Evolutionary conservation across 2,888 invertebrate genomes (phyloP).

Genomic region (Idaea straminata): DNA sequence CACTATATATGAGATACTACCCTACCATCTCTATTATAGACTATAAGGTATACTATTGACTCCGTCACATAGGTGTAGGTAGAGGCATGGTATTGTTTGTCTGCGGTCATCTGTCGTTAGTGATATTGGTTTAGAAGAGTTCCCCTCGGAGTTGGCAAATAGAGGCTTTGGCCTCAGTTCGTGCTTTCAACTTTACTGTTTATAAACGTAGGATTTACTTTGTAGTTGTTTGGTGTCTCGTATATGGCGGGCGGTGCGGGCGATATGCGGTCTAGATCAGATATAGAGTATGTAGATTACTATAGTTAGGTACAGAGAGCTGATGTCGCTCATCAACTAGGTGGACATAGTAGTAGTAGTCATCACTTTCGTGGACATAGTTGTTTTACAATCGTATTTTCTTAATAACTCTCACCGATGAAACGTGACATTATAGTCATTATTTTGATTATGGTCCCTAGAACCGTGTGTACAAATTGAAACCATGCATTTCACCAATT

Average conservation of each 20-base stretch:
- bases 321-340: no score
- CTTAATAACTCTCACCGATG: no score
- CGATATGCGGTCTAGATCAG: no score
- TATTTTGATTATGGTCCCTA: no score
- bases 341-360: no score
- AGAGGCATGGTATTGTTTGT: constrained; percentile 9
- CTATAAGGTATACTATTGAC: background rate
- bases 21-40: constrained; percentile 1
- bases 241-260: background rate
- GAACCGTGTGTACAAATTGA: no score
- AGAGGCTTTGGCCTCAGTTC: background rate
- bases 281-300: no score
- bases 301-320: no score
- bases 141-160: constrained; percentile 2
- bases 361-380: no score
- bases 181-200: background rate
- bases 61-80: background rate
- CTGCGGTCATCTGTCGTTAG: constrained; percentile 24
- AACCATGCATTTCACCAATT: no score
- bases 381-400: no score
- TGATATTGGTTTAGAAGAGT: constrained; percentile 21
- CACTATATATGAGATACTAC: constrained; percentile 10
- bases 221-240: background rate
- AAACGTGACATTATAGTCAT: no score
- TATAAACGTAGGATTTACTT: background rate